Conservation (phyloP, 2,113 vertebrate genomes). For the Cygnus buccinator region DNA sequence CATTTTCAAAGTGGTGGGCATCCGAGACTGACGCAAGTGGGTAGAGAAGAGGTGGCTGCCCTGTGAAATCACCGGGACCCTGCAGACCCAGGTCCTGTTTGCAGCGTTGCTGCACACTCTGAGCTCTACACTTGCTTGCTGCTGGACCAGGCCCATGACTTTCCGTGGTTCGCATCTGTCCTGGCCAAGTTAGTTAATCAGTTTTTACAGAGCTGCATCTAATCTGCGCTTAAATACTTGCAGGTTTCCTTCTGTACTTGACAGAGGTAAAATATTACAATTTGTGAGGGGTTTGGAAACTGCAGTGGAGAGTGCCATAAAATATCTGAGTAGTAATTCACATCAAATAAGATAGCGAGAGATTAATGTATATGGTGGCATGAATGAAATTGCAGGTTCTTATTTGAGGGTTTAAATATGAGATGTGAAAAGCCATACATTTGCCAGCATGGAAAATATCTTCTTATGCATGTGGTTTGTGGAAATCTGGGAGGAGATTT, state of each 20-base stretch:
- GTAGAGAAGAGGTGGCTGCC: neutral
- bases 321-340: slow-evolving; percentile 1
- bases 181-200: neutral
- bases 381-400: neutral
- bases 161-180: neutral
- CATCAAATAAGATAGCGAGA: neutral
- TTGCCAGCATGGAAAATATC: slow-evolving; percentile 52
- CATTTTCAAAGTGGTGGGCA: neutral
- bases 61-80: neutral
- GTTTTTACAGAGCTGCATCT: neutral
- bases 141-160: neutral
- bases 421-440: slow-evolving; percentile 13
- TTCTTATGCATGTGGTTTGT: neutral
- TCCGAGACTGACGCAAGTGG: fast-evolving
- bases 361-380: neutral
- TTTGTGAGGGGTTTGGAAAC: neutral
- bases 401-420: neutral
- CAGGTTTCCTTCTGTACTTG: neutral
- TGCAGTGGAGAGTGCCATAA: neutral
- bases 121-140: neutral
- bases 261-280: neutral
- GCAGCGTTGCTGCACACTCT: neutral
- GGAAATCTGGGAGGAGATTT: neutral
- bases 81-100: neutral
- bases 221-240: neutral